phyloP scores from a whole-genome alignment of 2,797 vertebrate genomes.

The Mustela erminea region DNA sequence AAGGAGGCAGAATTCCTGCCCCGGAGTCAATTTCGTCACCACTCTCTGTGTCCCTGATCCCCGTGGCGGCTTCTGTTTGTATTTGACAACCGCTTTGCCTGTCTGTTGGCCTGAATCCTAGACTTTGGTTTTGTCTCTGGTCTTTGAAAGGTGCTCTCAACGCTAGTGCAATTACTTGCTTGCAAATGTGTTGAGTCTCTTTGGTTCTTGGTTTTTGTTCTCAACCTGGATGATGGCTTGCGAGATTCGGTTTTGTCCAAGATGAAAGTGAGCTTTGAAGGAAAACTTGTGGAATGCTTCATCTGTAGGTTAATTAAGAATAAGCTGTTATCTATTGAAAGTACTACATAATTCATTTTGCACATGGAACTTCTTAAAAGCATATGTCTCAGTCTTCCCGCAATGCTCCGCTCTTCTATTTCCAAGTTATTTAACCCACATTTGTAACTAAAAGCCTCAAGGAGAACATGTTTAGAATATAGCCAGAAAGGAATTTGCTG shows the following conservation, averaged over 20 bases:
- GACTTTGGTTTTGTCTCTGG: background rate
- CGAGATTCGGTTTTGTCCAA: background rate
- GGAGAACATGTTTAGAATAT: background rate
- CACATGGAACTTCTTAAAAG: background rate
- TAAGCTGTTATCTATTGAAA: background rate
- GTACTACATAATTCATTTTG: background rate
- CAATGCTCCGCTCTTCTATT: background rate
- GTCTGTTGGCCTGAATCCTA: background rate
- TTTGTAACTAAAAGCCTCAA: background rate
- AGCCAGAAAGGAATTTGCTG: background rate
- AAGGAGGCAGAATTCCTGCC: background rate
- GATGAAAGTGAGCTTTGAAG: background rate
- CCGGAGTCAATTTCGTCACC: rapidly evolving
- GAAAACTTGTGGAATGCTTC: background rate
- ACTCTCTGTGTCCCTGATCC: rapidly evolving
- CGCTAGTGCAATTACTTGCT: background rate
- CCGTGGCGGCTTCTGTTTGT: background rate
- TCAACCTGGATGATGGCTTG: background rate
- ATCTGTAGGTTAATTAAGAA: background rate
- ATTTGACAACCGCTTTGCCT: background rate
- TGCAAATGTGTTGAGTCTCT: background rate
- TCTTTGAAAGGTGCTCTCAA: background rate
- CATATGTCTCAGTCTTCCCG: background rate
- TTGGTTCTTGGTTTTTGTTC: background rate
- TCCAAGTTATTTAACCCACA: background rate